Percentiles rank a stretch among this genome's conserved stretches.
Evolutionary conservation across 2,113 vertebrate genomes (phyloP).

Genomic region (Crocuta crocuta): DNA sequence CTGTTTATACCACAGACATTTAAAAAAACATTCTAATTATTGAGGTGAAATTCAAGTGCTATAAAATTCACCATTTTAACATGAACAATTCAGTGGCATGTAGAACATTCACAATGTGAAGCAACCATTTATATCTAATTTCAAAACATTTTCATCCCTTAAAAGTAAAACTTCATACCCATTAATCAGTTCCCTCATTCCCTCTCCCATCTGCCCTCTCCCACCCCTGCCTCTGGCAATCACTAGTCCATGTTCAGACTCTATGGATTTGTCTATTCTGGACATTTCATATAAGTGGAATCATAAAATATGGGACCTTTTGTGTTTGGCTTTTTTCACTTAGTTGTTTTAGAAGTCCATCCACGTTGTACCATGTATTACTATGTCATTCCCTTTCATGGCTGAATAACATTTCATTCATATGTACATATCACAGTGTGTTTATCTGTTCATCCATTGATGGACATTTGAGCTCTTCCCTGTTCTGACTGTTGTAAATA

Average conservation of each 20-base stretch:
- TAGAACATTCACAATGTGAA: neutral
- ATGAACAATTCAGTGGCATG: neutral
- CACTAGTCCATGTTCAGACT: neutral
- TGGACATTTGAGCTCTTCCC: neutral
- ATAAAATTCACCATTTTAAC: conserved; percentile 23
- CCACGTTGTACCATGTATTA: neutral
- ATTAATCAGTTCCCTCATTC: neutral
- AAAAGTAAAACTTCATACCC: neutral
- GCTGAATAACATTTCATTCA: neutral
- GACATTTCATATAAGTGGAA: neutral
- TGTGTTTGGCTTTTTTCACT: neutral
- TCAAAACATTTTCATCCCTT: neutral
- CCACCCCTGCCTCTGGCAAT: neutral
- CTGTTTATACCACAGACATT: neutral
- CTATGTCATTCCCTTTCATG: neutral
- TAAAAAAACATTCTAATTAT: neutral
- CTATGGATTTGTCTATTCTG: neutral
- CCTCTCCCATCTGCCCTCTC: neutral
- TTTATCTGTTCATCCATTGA: neutral
- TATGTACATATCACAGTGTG: neutral
- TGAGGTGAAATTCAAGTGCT: neutral
- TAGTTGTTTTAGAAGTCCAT: neutral
- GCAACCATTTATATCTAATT: neutral
- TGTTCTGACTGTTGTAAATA: neutral
- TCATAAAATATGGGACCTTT: neutral